Conservation (phyloP, 2,888 invertebrate genomes). For the Andrena chrysosceles region DNA sequence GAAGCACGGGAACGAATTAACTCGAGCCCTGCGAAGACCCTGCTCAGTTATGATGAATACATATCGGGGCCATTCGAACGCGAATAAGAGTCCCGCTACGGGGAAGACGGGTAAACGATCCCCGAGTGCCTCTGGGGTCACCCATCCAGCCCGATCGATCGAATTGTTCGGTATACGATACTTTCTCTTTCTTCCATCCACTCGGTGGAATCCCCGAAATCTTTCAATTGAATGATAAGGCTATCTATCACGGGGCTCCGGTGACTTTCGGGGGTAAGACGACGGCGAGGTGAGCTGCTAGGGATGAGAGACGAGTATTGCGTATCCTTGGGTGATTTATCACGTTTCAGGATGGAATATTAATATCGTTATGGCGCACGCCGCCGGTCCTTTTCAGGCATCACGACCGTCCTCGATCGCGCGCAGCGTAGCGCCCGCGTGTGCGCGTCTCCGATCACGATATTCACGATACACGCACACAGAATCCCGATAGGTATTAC, state of each 20-base stretch:
- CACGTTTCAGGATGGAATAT: constrained; percentile 77
- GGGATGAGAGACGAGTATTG: constrained; percentile 63
- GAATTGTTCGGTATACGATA: neutral
- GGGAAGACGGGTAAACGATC: neutral
- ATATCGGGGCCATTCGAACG: neutral
- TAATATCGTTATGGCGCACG: constrained; percentile 80
- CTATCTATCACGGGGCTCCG: too few relatives aligned
- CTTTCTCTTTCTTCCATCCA: neutral
- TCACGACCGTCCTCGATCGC: constrained; percentile 40
- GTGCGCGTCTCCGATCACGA: constrained; percentile 30
- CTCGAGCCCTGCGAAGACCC: neutral
- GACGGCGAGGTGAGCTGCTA: constrained; percentile 43
- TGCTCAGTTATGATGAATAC: neutral
- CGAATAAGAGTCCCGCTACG: neutral
- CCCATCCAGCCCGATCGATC: neutral
- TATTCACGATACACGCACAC: constrained; percentile 53
- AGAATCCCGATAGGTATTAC: constrained; percentile 78
- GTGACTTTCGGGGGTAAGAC: constrained; percentile 45
- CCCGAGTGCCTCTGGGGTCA: neutral
- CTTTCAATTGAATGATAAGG: too few relatives aligned
- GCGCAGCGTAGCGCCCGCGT: constrained; percentile 18
- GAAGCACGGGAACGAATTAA: neutral
- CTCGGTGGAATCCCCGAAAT: neutral
- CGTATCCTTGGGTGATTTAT: constrained; percentile 76
- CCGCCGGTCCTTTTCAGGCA: constrained; percentile 56